phyloP scores from a whole-genome alignment of 2,888 invertebrate species.

The Chrysolina americana region DNA sequence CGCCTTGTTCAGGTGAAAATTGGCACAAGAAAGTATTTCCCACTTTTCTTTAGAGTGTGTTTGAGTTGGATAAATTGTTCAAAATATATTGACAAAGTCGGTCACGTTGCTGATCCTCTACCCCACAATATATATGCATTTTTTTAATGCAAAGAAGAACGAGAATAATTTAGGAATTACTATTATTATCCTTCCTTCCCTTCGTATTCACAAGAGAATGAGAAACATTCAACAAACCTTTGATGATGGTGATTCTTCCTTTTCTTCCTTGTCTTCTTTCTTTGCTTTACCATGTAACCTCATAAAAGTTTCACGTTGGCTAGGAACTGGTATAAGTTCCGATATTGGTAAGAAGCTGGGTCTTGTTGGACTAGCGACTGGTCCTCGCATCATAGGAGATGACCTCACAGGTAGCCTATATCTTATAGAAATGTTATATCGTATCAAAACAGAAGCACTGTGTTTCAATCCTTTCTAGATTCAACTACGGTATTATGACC shows the following conservation, averaged over 20 bases:
- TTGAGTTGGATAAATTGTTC: no score
- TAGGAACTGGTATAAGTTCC: conserved; percentile 84
- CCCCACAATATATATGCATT: no score
- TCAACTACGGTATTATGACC: no score
- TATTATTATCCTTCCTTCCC: no score
- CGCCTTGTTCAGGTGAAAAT: no score
- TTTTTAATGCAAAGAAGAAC: no score
- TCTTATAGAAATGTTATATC: conserved; percentile 37
- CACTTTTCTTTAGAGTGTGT: no score
- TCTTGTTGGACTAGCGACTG: conserved; percentile 75
- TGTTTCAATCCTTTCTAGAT: no score
- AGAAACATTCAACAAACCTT: conserved; percentile 37
- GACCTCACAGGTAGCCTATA: conserved; percentile 51
- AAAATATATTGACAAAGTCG: no score
- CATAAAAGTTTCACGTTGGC: conserved; percentile 73
- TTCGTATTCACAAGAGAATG: neutral
- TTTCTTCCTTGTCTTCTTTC: conserved; percentile 54
- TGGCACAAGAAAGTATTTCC: no score
- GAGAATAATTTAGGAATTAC: no score
- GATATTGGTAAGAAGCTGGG: conserved; percentile 81
- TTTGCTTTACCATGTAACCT: conserved; percentile 65
- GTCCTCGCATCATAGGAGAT: conserved; percentile 48
- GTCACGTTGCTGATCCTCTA: no score
- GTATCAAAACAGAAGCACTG: neutral
- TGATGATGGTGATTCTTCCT: conserved; percentile 51